Percentiles rank a stretch among this genome's conserved stretches.
These are phyloP conservation scores for Lanius collurio DNA, from an alignment of 2,113 vertebrate species.

Conservation along the genomic window DNA sequence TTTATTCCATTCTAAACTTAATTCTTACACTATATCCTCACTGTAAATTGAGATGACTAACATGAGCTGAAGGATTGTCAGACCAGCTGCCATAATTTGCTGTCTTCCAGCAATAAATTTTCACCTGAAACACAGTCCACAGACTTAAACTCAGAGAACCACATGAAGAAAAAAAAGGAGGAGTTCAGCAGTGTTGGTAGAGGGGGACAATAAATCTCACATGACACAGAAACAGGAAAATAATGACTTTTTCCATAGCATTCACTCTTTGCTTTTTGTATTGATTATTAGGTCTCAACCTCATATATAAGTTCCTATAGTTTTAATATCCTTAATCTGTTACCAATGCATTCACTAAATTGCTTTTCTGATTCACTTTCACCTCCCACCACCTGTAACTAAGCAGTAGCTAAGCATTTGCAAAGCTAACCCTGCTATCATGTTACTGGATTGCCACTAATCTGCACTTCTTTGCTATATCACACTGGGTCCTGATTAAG, in stretches of 20 bases:
- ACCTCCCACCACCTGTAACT: background rate
- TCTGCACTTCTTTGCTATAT: background rate
- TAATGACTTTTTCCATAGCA: background rate
- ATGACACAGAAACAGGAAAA: background rate
- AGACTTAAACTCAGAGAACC: background rate
- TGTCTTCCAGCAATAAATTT: conserved; percentile 5
- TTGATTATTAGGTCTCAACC: background rate
- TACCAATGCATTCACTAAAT: background rate
- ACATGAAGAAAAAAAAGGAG: background rate
- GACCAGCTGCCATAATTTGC: conserved; percentile 5
- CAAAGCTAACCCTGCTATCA: background rate
- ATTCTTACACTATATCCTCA: conserved; percentile 38
- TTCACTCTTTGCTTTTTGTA: background rate
- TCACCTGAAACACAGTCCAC: background rate
- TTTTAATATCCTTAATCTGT: background rate
- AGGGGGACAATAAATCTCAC: background rate
- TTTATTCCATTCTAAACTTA: conserved; percentile 58
- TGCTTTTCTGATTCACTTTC: background rate
- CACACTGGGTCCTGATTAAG: background rate
- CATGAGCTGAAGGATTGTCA: background rate
- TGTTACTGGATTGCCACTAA: background rate
- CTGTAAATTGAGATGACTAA: conserved; percentile 52
- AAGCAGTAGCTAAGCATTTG: background rate
- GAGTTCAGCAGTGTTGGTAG: background rate
- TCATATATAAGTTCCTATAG: background rate